Percentiles rank a stretch among this genome's conserved stretches.
Conservation (phyloP, 2,888 invertebrate species). For the Hemicrepidius hirtus region DNA sequence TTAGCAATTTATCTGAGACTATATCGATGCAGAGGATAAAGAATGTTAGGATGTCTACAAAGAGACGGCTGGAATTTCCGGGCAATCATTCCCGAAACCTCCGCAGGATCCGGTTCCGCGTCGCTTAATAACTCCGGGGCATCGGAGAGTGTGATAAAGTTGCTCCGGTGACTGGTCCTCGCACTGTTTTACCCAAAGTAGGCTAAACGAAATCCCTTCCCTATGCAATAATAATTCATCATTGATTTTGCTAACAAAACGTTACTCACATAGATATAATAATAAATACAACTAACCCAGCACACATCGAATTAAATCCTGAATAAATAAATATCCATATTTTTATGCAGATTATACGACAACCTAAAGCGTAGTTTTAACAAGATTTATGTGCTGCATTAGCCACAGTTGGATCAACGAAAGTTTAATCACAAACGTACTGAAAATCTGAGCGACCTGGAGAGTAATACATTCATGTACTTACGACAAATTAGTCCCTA, state of each 20-base stretch:
- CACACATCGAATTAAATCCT: slow-evolving; percentile 13
- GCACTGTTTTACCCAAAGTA: slow-evolving; percentile 24
- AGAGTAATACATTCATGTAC: slow-evolving; percentile 48
- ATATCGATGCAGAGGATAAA: slow-evolving; percentile 64
- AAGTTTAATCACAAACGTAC: slow-evolving; percentile 39
- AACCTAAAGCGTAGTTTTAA: slow-evolving; percentile 12
- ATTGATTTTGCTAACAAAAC: slow-evolving; percentile 5
- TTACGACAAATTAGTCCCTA: slow-evolving; percentile 50
- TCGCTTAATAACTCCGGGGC: slow-evolving; percentile 64
- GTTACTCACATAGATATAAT: background rate
- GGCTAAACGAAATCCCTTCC: slow-evolving; percentile 8
- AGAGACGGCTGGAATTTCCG: slow-evolving; percentile 65
- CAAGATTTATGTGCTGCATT: slow-evolving; percentile 37
- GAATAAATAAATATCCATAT: slow-evolving; percentile 25
- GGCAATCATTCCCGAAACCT: slow-evolving; percentile 64
- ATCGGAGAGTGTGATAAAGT: slow-evolving; percentile 51
- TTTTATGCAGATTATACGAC: slow-evolving; percentile 40
- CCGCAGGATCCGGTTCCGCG: slow-evolving; percentile 61
- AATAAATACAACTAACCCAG: background rate
- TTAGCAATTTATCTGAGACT: slow-evolving; percentile 62
- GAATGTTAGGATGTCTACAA: slow-evolving; percentile 62
- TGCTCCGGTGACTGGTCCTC: slow-evolving; percentile 32
- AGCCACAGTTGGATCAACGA: slow-evolving; percentile 28
- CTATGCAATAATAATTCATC: slow-evolving; percentile 11
- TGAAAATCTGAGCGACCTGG: slow-evolving; percentile 39